Conservation (phyloP, 2,888 invertebrate species). For the Apoderus coryli region DNA sequence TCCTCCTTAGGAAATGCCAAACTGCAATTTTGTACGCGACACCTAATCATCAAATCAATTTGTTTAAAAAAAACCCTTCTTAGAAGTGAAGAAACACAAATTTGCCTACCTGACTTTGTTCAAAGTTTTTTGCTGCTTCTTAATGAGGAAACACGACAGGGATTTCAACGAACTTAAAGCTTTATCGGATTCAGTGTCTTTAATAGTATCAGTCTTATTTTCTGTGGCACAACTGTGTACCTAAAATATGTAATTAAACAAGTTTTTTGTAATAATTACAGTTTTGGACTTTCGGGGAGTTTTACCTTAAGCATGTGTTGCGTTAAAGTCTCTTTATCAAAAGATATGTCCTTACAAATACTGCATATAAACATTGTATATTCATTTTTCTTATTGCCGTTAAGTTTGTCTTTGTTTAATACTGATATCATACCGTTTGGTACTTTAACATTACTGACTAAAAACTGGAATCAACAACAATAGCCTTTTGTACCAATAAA, state of each 20-base stretch:
- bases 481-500: no score
- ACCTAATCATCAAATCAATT: no score
- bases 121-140: conserved; percentile 23
- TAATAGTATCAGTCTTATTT: no score
- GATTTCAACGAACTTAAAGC: no score
- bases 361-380: conserved; percentile 35
- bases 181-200: no score
- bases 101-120: conserved; percentile 23
- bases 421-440: conserved; percentile 6
- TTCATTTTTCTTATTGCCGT: conserved; percentile 12
- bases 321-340: conserved; percentile 34
- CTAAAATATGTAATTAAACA: background rate
- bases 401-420: conserved; percentile 9
- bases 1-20: conserved; percentile 37
- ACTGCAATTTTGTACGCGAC: conserved; percentile 38
- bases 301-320: conserved; percentile 37
- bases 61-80: conserved; percentile 4
- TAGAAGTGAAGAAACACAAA: no score
- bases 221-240: no score
- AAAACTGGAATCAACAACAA: conserved; percentile 12
- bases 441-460: conserved; percentile 6
- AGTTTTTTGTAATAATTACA: conserved; percentile 5
- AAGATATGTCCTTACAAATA: conserved; percentile 35
- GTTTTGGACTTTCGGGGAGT: conserved; percentile 1
- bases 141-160: conserved; percentile 16